Conservation (phyloP, 2,888 invertebrate genomes). For the Oscheius myriophilus region DNA sequence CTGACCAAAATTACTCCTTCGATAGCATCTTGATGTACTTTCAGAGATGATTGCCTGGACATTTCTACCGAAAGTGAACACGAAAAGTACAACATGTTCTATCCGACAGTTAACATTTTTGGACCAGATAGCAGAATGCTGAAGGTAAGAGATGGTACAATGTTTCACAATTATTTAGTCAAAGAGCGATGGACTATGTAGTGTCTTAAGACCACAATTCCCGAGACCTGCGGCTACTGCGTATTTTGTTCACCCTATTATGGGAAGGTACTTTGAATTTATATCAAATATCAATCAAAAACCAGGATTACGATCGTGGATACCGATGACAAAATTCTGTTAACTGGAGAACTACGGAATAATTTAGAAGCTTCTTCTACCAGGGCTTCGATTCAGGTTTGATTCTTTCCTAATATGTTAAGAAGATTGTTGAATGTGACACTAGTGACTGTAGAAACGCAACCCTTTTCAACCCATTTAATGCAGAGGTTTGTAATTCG, state of each 20-base stretch:
- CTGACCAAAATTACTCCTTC: too few species aligned
- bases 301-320: constrained; percentile 51
- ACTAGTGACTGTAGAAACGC: constrained; percentile 43
- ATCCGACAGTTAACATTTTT: constrained; percentile 56
- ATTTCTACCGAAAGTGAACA: constrained; percentile 54
- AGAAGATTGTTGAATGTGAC: constrained; percentile 47
- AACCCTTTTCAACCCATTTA: constrained; percentile 48
- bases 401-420: constrained; percentile 22
- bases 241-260: constrained; percentile 50
- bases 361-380: constrained; percentile 49
- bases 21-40: too few species aligned
- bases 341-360: constrained; percentile 52
- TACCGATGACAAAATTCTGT: constrained; percentile 50
- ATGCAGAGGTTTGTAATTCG: constrained; percentile 40
- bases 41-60: constrained; percentile 57
- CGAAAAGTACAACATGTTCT: constrained; percentile 43
- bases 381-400: constrained; percentile 41
- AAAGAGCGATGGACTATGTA: constrained; percentile 41
- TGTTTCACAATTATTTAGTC: constrained; percentile 48
- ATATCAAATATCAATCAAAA: background rate
- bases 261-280: constrained; percentile 41
- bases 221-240: constrained; percentile 47
- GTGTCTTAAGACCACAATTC: constrained; percentile 54
- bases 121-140: constrained; percentile 56
- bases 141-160: too few species aligned